These are phyloP conservation scores for Pristionchus maxplancki DNA, from an alignment of 2,888 invertebrate genomes.

Conservation along the genomic window DNA sequence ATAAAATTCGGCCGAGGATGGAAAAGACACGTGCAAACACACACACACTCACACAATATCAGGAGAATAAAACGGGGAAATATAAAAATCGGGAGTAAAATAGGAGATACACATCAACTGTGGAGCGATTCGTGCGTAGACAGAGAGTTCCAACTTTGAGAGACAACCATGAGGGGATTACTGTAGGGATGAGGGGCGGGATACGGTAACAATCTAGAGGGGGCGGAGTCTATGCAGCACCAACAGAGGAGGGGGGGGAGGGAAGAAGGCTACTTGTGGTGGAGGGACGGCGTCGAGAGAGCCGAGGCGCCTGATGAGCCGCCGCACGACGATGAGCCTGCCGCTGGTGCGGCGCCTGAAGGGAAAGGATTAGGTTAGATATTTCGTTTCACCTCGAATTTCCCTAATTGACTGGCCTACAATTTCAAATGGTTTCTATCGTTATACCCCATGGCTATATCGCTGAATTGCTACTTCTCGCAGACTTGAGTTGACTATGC, in stretches of 20 bases:
- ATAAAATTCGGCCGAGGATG: background rate
- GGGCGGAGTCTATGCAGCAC: background rate
- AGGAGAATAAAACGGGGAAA: background rate
- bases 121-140: slow-evolving; percentile 8
- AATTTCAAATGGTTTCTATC: too few species aligned
- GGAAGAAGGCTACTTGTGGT: slow-evolving; percentile 6
- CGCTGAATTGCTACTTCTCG: background rate
- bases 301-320: slow-evolving; percentile 13
- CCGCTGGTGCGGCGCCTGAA: background rate
- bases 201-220: slow-evolving; percentile 39
- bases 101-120: background rate
- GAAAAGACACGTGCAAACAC: background rate
- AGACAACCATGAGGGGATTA: slow-evolving; percentile 33
- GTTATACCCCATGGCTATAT: background rate
- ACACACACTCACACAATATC: background rate
- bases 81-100: background rate
- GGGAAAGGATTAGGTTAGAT: too few species aligned
- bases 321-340: background rate
- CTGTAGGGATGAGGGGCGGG: background rate
- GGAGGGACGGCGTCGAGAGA: slow-evolving; percentile 40
- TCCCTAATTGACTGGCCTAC: too few species aligned
- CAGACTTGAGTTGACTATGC: background rate
- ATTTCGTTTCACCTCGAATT: too few species aligned
- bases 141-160: background rate
- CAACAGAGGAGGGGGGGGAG: background rate